These are phyloP conservation scores for Rhabdomys pumilio DNA, from an alignment of 2,797 vertebrate species.

Conservation along the genomic window DNA sequence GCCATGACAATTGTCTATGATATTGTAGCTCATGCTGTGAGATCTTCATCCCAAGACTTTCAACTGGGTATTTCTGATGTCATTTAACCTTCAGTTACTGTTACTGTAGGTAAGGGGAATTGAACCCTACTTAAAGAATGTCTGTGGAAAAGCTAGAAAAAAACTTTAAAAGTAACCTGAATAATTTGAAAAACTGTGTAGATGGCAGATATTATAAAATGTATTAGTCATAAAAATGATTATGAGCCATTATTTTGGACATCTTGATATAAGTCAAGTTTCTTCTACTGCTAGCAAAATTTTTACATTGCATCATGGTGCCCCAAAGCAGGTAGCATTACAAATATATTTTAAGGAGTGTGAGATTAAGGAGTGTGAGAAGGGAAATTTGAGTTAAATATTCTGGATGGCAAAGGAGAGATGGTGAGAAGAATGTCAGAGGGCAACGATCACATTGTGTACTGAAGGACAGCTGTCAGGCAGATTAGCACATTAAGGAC, in stretches of 20 bases:
- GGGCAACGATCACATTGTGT: background rate
- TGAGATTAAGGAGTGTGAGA: background rate
- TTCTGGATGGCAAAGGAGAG: background rate
- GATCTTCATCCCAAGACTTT: background rate
- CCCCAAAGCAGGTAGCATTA: background rate
- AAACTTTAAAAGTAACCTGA: background rate
- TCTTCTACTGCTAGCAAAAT: background rate
- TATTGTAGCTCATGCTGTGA: background rate
- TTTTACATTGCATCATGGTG: background rate
- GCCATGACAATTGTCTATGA: too few species aligned
- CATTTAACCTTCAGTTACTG: background rate
- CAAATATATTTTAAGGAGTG: constrained; percentile 4
- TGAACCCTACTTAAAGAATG: background rate
- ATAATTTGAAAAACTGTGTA: constrained; percentile 20
- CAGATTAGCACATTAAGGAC: background rate
- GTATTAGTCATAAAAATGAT: background rate
- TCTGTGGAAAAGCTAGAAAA: background rate
- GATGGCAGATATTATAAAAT: constrained; percentile 13
- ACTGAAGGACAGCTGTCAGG: background rate
- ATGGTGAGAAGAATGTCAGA: background rate
- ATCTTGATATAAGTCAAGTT: background rate
- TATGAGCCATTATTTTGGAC: background rate
- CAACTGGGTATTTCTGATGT: background rate
- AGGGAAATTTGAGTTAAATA: constrained; percentile 44
- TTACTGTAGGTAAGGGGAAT: background rate